A percentile compares a stretch with the other conserved stretches of the same genome.
Evolutionary conservation across 2,888 invertebrate species (phyloP).

Genomic region (Epinotia brunnichana): DNA sequence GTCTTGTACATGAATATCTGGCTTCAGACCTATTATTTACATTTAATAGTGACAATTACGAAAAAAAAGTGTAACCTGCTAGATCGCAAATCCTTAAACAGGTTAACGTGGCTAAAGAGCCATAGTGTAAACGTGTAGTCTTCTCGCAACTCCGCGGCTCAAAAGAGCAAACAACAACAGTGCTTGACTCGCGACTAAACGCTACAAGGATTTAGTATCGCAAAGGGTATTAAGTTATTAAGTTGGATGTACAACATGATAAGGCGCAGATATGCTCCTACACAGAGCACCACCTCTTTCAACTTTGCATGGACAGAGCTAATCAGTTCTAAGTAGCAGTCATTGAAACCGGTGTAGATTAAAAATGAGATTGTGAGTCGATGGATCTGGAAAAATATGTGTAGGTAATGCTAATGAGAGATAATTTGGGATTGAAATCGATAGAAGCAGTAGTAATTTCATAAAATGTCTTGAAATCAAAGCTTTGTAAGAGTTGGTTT

Average conservation of each 20-base stretch:
- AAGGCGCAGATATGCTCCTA: background rate
- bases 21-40: too few species aligned
- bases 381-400: too few species aligned
- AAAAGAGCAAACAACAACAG: slow-evolving; percentile 20
- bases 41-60: too few species aligned
- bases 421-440: background rate
- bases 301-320: background rate
- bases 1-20: too few species aligned
- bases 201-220: background rate
- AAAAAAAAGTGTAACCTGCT: background rate
- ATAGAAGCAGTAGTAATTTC: background rate
- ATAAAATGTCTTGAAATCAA: too few species aligned
- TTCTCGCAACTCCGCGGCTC: slow-evolving; percentile 8
- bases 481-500: too few species aligned
- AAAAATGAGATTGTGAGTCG: too few species aligned
- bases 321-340: background rate
- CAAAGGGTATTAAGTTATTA: slow-evolving; percentile 5
- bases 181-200: slow-evolving; percentile 13
- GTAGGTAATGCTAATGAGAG: too few species aligned
- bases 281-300: background rate
- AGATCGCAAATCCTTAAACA: background rate
- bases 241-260: slow-evolving; percentile 6
- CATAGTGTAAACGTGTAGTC: background rate
- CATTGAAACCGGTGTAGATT: background rate
- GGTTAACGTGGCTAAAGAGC: background rate